These are phyloP conservation scores for Papilio machaon DNA, from an alignment of 1,140 invertebrate genomes.

Conservation along the genomic window DNA sequence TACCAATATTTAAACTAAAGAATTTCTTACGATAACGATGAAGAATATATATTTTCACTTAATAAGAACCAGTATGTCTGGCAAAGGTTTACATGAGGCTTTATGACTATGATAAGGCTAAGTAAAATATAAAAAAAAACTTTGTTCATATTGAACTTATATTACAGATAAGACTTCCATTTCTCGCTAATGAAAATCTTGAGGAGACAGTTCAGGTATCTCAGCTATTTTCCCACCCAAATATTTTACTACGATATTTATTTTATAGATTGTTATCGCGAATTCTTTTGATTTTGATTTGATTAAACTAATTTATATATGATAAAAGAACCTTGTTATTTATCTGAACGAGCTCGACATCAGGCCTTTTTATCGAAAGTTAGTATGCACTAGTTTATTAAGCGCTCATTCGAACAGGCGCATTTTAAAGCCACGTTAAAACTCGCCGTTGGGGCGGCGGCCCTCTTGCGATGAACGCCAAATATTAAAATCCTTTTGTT, in stretches of 20 bases:
- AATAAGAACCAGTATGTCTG: not conserved
- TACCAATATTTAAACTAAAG: not conserved
- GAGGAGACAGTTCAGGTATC: not conserved
- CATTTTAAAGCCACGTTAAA: no score
- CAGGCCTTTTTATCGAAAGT: not conserved
- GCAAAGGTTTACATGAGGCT: not conserved
- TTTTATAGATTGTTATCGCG: not conserved
- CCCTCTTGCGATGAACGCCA: no score
- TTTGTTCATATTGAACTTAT: not conserved
- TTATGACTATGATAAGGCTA: not conserved
- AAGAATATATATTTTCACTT: not conserved
- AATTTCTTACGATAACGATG: not conserved
- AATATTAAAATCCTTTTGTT: no score
- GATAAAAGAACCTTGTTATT: not conserved
- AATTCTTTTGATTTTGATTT: not conserved
- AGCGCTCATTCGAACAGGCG: no score
- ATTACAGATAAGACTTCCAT: not conserved
- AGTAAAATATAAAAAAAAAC: not conserved
- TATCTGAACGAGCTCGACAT: not conserved
- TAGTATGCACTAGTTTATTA: no score
- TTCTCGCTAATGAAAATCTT: not conserved
- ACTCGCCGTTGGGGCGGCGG: no score
- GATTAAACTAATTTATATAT: not conserved
- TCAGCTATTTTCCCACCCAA: not conserved
- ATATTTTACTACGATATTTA: not conserved